Evolutionary conservation across 2,113 vertebrate genomes (phyloP).

Genomic region (Gopherus evgoodei): DNA sequence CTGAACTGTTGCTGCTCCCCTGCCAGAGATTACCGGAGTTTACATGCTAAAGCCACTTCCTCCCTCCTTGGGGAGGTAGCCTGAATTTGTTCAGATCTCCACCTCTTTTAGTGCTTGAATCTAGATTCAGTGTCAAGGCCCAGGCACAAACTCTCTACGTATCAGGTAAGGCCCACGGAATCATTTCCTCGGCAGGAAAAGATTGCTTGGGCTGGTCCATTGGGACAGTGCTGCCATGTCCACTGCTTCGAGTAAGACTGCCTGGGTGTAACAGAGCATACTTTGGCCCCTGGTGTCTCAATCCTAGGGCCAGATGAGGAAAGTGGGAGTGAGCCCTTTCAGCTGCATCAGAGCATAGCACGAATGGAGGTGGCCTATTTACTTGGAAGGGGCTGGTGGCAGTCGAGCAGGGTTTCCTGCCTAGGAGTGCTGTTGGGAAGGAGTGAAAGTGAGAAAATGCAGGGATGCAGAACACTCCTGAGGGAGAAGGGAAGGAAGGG

Average conservation of each 20-base stretch:
- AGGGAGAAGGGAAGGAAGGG: background rate
- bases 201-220: slow-evolving; percentile 54
- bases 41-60: slow-evolving; percentile 9
- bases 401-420: background rate
- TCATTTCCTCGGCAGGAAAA: slow-evolving; percentile 69
- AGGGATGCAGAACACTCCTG: slow-evolving; percentile 31
- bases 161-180: slow-evolving; percentile 70
- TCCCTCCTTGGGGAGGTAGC: slow-evolving; percentile 39
- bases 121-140: slow-evolving; percentile 44
- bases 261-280: background rate
- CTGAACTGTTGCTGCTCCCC: slow-evolving; percentile 10
- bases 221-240: background rate
- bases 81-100: slow-evolving; percentile 5
- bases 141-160: slow-evolving; percentile 61
- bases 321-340: background rate
- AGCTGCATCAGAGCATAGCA: background rate
- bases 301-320: background rate
- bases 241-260: accelerated
- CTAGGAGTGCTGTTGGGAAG: background rate
- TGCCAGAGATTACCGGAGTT: slow-evolving; percentile 33
- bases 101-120: background rate
- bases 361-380: background rate
- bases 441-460: slow-evolving; percentile 23
- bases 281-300: background rate
- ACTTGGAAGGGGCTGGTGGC: background rate